phyloP scores from a whole-genome alignment of 1,140 invertebrate species.

The Cepaea nemoralis region DNA sequence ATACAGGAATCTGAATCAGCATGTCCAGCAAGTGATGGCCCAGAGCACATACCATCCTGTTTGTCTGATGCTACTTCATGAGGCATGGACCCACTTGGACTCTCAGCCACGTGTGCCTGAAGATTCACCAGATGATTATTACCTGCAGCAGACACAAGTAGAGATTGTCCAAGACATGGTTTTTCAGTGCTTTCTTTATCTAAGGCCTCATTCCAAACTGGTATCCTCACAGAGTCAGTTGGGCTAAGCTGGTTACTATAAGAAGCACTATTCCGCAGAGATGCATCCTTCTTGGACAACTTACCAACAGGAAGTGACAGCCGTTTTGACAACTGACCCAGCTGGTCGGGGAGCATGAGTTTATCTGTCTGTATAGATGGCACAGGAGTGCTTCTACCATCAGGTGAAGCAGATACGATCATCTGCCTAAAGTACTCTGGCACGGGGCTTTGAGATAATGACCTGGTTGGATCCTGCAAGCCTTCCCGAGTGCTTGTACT shows the following conservation, averaged over 20 bases:
- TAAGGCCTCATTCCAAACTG: background rate
- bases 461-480: constrained; percentile 45
- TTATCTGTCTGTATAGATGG: background rate
- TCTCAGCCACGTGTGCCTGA: background rate
- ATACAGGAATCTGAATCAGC: background rate
- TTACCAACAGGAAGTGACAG: background rate
- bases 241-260: background rate
- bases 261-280: background rate
- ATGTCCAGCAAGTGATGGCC: background rate
- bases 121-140: background rate
- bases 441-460: constrained; percentile 11
- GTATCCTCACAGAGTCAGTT: background rate
- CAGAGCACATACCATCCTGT: background rate
- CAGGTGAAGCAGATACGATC: background rate
- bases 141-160: background rate
- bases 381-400: constrained; percentile 23
- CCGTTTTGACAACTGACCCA: background rate
- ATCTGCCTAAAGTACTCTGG: background rate
- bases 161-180: background rate
- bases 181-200: background rate
- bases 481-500: constrained; percentile 65
- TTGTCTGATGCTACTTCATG: background rate
- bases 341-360: background rate
- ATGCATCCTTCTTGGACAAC: background rate
- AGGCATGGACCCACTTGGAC: background rate